These are phyloP conservation scores for Dromius quadrimaculatus DNA, from an alignment of 2,888 invertebrate species.

Conservation along the genomic window DNA sequence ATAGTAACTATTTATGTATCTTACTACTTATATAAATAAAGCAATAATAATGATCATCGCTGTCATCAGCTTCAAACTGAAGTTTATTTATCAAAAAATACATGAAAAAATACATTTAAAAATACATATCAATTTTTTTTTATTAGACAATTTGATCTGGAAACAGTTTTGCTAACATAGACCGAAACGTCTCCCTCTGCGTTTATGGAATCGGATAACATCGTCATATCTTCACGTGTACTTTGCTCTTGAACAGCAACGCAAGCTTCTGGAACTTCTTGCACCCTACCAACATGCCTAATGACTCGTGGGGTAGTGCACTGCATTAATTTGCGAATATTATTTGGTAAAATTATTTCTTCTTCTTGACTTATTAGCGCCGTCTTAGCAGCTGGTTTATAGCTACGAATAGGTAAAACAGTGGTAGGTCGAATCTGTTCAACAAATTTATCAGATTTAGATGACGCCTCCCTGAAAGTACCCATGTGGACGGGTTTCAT, in stretches of 20 bases:
- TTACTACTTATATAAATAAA: background rate
- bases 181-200: constrained; percentile 66
- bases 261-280: constrained; percentile 47
- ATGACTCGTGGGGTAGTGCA: constrained; percentile 61
- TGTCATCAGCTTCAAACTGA: too few species aligned
- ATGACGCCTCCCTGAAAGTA: background rate
- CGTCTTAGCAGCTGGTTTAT: constrained; percentile 55
- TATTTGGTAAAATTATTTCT: constrained; percentile 53
- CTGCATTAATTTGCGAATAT: constrained; percentile 15
- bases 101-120: background rate
- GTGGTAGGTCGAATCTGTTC: background rate
- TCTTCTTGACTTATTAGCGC: constrained; percentile 62
- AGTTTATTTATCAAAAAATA: too few species aligned
- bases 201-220: constrained; percentile 28
- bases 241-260: constrained; percentile 10
- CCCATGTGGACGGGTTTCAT: background rate
- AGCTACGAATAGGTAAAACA: constrained; percentile 54
- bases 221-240: constrained; percentile 1
- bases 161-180: constrained; percentile 62
- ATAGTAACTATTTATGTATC: background rate
- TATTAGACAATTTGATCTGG: constrained; percentile 18
- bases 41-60: background rate
- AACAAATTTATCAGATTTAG: background rate
- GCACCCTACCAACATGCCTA: constrained; percentile 63
- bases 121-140: background rate